phyloP scores from a whole-genome alignment of 2,888 invertebrate species.

The Phrixothrix hirtus region DNA sequence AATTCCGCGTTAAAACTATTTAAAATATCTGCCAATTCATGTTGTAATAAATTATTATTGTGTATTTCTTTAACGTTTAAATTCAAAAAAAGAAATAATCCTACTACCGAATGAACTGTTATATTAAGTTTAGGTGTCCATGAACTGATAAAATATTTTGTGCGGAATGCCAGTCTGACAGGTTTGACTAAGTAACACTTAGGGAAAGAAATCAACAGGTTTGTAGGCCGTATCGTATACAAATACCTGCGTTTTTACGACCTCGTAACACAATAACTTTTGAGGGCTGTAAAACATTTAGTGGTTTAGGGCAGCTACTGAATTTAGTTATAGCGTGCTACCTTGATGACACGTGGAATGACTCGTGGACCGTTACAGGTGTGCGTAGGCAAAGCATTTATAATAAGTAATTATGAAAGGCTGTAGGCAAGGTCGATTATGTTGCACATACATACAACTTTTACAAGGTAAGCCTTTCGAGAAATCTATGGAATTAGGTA shows the following conservation, averaged over 20 bases:
- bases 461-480: conserved; percentile 24
- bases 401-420: conserved; percentile 21
- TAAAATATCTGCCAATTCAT: no score
- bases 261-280: conserved; percentile 38
- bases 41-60: no score
- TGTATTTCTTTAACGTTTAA: neutral
- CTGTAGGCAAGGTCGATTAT: conserved; percentile 25
- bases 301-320: conserved; percentile 28
- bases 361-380: conserved; percentile 16
- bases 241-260: conserved; percentile 43
- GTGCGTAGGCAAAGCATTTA: conserved; percentile 20
- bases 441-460: conserved; percentile 16
- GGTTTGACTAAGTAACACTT: conserved; percentile 36
- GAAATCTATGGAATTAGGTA: conserved; percentile 21
- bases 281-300: conserved; percentile 37
- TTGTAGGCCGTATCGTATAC: conserved; percentile 41
- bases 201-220: conserved; percentile 45
- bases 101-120: no score
- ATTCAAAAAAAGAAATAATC: no score
- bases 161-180: conserved; percentile 19
- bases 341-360: conserved; percentile 25
- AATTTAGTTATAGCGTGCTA: conserved; percentile 23
- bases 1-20: no score
- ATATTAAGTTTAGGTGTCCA: no score
- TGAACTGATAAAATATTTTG: conserved; percentile 18